These are phyloP conservation scores for Cirrhinus molitorella DNA, from an alignment of 2,797 vertebrate species.

Conservation along the genomic window DNA sequence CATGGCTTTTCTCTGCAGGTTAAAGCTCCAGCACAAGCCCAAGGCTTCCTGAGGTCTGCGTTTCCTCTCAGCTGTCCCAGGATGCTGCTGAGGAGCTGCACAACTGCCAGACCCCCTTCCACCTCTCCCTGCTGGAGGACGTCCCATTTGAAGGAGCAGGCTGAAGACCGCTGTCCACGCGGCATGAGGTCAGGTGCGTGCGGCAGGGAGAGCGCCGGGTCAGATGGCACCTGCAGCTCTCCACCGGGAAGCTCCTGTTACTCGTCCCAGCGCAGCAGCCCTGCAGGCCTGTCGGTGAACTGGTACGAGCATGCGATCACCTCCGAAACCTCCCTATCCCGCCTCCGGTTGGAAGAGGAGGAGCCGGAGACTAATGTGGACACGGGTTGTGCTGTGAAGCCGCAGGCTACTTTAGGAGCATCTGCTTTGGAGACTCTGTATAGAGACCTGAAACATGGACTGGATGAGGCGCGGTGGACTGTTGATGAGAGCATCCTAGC, in stretches of 20 bases:
- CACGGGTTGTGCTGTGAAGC: constrained; percentile 79
- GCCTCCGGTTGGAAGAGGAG: constrained; percentile 68
- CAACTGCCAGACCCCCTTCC: constrained; percentile 45
- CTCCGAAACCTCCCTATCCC: constrained; percentile 65
- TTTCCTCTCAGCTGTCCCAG: constrained; percentile 73
- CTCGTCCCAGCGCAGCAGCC: constrained; percentile 72
- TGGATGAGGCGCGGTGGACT: constrained; percentile 51
- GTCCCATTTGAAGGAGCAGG: constrained; percentile 47
- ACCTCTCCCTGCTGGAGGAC: constrained; percentile 60
- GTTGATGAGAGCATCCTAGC: constrained; percentile 8
- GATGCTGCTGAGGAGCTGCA: constrained; percentile 63
- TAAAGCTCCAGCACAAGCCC: constrained; percentile 70
- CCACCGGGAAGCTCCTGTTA: constrained; percentile 73
- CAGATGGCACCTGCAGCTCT: constrained; percentile 67
- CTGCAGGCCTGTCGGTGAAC: neutral
- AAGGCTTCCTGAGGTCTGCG: constrained; percentile 74
- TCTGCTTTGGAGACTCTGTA: constrained; percentile 69
- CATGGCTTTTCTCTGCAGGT: constrained; percentile 68
- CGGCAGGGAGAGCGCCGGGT: constrained; percentile 55
- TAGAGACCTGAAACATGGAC: constrained; percentile 69
- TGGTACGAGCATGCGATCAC: constrained; percentile 19
- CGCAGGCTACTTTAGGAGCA: constrained; percentile 61
- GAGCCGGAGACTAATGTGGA: constrained; percentile 88
- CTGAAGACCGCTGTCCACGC: constrained; percentile 63
- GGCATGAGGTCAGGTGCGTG: constrained; percentile 34